Conservation (phyloP, 2,113 vertebrate species). For the Heloderma charlesbogerti region DNA sequence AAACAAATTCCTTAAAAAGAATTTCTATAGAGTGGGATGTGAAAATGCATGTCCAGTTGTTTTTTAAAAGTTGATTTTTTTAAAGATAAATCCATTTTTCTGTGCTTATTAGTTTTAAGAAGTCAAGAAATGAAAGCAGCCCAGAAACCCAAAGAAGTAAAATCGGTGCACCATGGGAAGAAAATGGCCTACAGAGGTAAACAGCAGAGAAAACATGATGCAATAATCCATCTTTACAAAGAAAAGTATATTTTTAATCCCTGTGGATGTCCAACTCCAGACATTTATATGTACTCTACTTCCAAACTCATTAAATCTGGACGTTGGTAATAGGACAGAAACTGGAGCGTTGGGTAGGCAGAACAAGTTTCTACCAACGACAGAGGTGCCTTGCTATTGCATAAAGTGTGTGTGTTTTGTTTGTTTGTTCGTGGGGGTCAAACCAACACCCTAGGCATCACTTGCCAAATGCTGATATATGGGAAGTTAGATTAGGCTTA, state of each 20-base stretch:
- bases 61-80: neutral
- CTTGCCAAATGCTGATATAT: neutral
- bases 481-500: neutral
- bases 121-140: slow-evolving; percentile 81
- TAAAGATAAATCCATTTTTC: neutral
- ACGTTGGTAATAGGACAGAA: neutral
- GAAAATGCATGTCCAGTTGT: neutral
- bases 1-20: neutral
- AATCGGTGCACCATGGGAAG: slow-evolving; percentile 86
- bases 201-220: neutral
- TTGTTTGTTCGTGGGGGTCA: neutral
- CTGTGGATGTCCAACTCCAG: neutral
- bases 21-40: neutral
- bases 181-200: slow-evolving; percentile 85
- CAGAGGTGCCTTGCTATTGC: neutral
- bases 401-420: neutral
- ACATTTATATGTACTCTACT: neutral
- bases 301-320: neutral
- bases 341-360: neutral
- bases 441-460: neutral
- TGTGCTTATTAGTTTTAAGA: slow-evolving; percentile 79
- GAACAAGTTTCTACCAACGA: neutral
- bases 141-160: slow-evolving; percentile 81
- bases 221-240: neutral
- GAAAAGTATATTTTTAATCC: neutral